Conservation (phyloP, 2,797 vertebrate species). For the Ataeniobius toweri region DNA sequence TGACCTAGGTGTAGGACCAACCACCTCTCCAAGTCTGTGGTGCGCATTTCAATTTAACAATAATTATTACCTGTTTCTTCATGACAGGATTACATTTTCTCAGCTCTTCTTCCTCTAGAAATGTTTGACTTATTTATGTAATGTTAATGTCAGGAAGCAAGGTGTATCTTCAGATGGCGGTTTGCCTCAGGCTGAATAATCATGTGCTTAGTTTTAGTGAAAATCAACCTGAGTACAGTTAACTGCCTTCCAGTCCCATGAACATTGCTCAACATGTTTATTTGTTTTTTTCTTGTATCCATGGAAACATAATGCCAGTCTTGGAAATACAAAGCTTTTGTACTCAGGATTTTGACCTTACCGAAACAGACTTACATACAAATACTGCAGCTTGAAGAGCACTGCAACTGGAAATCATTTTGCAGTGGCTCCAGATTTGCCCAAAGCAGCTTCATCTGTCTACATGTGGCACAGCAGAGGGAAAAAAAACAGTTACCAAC, state of each 20-base stretch:
- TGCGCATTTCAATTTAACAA: no score
- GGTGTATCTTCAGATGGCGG: slow-evolving; percentile 6
- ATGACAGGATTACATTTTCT: not conserved
- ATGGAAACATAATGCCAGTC: slow-evolving; percentile 49
- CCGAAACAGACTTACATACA: slow-evolving; percentile 15
- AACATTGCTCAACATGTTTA: slow-evolving; percentile 37
- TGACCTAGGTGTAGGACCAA: not conserved
- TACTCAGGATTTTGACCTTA: slow-evolving; percentile 8
- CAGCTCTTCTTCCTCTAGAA: not conserved
- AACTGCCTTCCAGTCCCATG: slow-evolving; percentile 19
- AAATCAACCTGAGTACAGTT: slow-evolving; percentile 43
- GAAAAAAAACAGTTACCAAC: slow-evolving; percentile 35
- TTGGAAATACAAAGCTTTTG: slow-evolving; percentile 23
- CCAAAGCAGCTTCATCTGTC: slow-evolving; percentile 17
- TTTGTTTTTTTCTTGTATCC: slow-evolving; percentile 62
- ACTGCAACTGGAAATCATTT: slow-evolving; percentile 39
- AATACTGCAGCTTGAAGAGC: not conserved
- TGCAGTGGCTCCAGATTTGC: slow-evolving; percentile 26
- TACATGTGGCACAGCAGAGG: not conserved
- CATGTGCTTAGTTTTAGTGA: slow-evolving; percentile 18
- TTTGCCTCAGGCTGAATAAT: slow-evolving; percentile 14
- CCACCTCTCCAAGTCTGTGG: not conserved
- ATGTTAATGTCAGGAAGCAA: slow-evolving; percentile 10
- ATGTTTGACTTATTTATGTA: not conserved
- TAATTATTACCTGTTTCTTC: not conserved